These are phyloP conservation scores for Pangasius larnaudii DNA, from an alignment of 2,797 vertebrate genomes.

Conservation along the genomic window DNA sequence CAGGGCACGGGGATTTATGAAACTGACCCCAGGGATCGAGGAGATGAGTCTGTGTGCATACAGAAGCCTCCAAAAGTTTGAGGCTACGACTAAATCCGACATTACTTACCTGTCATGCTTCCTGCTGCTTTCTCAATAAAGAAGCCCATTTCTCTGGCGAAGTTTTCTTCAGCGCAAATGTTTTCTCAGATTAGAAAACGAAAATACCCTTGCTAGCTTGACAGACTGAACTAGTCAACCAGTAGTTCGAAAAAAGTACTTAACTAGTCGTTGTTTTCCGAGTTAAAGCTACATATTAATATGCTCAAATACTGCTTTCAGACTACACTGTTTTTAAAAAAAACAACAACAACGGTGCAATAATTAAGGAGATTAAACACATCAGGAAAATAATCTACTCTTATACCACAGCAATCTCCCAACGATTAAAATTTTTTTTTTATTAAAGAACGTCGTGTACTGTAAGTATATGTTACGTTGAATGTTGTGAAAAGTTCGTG, in stretches of 20 bases:
- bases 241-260: not conserved
- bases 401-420: too few species aligned
- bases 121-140: not conserved
- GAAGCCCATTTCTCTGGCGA: not conserved
- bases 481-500: too few species aligned
- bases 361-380: not conserved
- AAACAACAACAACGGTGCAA: too few species aligned
- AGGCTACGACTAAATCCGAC: not conserved
- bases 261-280: not conserved
- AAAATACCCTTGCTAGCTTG: not conserved
- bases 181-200: not conserved
- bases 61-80: not conserved
- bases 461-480: not conserved
- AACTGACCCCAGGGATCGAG: slow-evolving; percentile 18
- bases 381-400: not conserved
- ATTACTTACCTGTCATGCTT: slow-evolving; percentile 4
- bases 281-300: too few species aligned
- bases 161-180: not conserved
- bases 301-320: too few species aligned
- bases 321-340: not conserved
- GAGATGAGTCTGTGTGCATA: slow-evolving; percentile 14
- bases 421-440: not conserved
- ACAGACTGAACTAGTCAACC: not conserved
- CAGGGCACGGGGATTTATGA: not conserved
- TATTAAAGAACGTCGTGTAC: too few species aligned